Evolutionary conservation across 2,888 invertebrate species (phyloP), one percentile per base, ranked within the genome.

Genomic region (Agonopterix arenella): DNA sequence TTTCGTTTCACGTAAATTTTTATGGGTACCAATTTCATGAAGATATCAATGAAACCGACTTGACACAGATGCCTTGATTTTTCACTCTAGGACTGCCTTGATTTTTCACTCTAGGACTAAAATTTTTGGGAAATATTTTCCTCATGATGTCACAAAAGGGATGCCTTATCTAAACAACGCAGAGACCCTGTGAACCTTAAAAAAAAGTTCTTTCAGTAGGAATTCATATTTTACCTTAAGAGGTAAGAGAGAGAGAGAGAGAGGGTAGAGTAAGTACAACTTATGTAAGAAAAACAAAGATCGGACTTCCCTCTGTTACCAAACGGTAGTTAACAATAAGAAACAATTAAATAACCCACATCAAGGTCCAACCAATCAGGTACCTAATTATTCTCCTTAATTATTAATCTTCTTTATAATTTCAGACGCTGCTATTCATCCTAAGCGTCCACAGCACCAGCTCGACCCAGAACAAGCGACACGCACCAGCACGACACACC

Each of bases 401-500:
- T n/a, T 40, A 40, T n/a, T 11, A 3, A 9, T 40, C 0, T 40
- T n/a, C 10, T 40, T 11, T 43, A 11, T 43, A 7, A 13, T 11
- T 43, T 11, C 11, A 11, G 43, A 13, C 11, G 8, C 43, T 43
- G 11, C 43, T 43, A 40, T 43, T 11, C 11, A 13, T 43, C 11
- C 8, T 43, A 8, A 11, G 43, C 43, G 43, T 11, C n/a, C 18
- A 48, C 52, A 51, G 59, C 13, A 58, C 65, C 36, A 54, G 66
- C 10, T 28, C 28, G 7, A 61, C 63, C 2, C 71, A 66, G 49
- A 55, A 50, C 37, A 76, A 76, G 50, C 58, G 74, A 18, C 63
- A 68, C 4, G 54, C 59, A 11, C 88, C 85, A 1, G 70, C 73
- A 1, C 76, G 75, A 4, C 89, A 89, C 60, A 77, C 81, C 0